These are phyloP conservation scores for Entomobrya multifasciata DNA, from an alignment of 2,888 invertebrate genomes.

Conservation along the genomic window DNA sequence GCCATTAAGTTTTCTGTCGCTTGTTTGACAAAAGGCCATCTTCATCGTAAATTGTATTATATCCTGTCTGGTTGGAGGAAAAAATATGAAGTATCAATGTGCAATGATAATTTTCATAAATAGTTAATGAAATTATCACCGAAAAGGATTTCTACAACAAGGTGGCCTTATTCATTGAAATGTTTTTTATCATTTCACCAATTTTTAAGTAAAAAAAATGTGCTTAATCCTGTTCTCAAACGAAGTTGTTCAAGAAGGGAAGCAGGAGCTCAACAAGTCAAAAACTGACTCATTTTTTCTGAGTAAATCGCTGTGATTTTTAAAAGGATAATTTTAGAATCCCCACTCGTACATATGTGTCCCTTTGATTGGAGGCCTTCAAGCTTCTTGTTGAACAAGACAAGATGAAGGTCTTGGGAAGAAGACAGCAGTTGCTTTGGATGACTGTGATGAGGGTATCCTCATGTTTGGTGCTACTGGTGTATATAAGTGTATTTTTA, in stretches of 20 bases:
- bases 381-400: conserved; percentile 4
- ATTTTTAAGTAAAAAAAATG: neutral
- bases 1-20: neutral
- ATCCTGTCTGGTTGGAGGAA: neutral
- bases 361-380: conserved; percentile 44
- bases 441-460: conserved; percentile 75
- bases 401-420: conserved; percentile 65
- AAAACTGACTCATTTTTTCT: neutral
- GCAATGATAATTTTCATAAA: neutral
- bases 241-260: neutral
- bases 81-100: neutral
- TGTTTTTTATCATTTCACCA: neutral
- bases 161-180: neutral
- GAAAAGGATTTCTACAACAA: neutral
- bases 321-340: neutral
- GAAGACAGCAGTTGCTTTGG: conserved; percentile 60
- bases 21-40: conserved; percentile 32
- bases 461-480: conserved; percentile 73
- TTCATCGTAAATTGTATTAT: neutral
- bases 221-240: neutral
- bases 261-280: conserved; percentile 21
- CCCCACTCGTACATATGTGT: conserved; percentile 15
- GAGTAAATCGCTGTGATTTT: conserved; percentile 21
- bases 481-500: conserved; percentile 64
- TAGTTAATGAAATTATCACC: neutral